Evolutionary conservation across 2,113 vertebrate species (phyloP).

Genomic region (Solea solea): DNA sequence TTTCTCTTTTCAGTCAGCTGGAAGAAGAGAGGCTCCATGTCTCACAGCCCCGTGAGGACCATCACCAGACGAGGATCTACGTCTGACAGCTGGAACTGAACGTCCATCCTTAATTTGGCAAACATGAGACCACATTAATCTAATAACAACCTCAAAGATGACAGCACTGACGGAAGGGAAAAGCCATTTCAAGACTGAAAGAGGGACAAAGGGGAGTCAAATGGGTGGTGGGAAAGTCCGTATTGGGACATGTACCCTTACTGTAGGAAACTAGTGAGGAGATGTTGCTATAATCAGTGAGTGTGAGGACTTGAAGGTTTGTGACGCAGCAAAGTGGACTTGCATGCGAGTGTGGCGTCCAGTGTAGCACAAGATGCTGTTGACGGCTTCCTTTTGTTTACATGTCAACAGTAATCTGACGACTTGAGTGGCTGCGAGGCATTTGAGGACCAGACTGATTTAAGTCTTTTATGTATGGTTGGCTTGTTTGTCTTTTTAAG

Average conservation of each 20-base stretch:
- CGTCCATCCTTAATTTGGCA: not conserved
- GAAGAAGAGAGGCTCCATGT: slow-evolving; percentile 79
- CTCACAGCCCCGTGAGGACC: slow-evolving; percentile 77
- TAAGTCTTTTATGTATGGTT: not conserved
- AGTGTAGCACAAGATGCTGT: not conserved
- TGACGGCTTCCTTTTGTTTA: slow-evolving; percentile 19
- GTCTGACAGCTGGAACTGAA: slow-evolving; percentile 77
- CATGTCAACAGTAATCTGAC: slow-evolving; percentile 4
- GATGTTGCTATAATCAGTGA: slow-evolving; percentile 11
- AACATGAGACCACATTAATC: slow-evolving; percentile 21
- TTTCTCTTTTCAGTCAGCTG: slow-evolving; percentile 75
- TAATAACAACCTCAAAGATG: slow-evolving; percentile 17
- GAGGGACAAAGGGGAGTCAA: slow-evolving; percentile 12
- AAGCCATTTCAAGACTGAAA: slow-evolving; percentile 20
- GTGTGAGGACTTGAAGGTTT: slow-evolving; percentile 20
- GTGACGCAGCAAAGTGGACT: not conserved
- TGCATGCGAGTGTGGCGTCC: slow-evolving; percentile 1
- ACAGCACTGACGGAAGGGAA: slow-evolving; percentile 13
- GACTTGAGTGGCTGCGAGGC: slow-evolving; percentile 16
- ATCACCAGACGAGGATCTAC: slow-evolving; percentile 75
- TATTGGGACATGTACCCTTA: slow-evolving; percentile 34
- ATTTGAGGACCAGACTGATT: slow-evolving; percentile 1
- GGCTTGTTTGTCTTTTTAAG: slow-evolving; percentile 11
- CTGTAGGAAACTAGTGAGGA: slow-evolving; percentile 15
- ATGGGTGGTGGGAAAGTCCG: slow-evolving; percentile 13